Evolutionary conservation across 2,888 invertebrate species (phyloP).

Genomic region (Drosophila suboccidentalis): DNA sequence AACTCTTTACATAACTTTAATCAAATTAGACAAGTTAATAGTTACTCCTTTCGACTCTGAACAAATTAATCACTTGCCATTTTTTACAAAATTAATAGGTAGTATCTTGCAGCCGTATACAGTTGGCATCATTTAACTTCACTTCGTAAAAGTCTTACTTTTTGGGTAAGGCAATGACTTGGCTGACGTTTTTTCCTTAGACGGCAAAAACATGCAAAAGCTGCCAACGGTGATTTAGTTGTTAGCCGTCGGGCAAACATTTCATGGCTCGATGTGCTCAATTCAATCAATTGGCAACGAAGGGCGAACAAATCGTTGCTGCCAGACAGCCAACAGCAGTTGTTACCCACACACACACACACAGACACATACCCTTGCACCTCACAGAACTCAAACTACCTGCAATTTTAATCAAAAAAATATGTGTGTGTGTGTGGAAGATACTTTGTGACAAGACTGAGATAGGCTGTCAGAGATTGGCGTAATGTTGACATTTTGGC

Average conservation of each 20-base stretch:
- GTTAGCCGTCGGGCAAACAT: constrained; percentile 79
- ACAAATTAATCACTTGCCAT: not conserved
- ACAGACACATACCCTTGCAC: constrained; percentile 14
- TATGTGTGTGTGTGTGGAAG: constrained; percentile 15
- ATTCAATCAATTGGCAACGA: constrained; percentile 76
- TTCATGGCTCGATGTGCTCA: constrained; percentile 79
- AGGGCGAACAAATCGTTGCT: constrained; percentile 62
- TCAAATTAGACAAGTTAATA: no score
- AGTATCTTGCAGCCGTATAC: constrained; percentile 14
- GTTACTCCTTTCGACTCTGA: not conserved
- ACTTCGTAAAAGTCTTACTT: not conserved
- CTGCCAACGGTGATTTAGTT: constrained; percentile 77
- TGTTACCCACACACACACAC: constrained; percentile 17
- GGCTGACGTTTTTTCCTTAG: constrained; percentile 30
- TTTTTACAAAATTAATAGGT: not conserved
- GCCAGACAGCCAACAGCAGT: constrained; percentile 49
- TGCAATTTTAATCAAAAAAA: constrained; percentile 63
- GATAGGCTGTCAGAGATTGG: constrained; percentile 67
- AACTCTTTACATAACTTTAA: no score
- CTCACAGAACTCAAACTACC: constrained; percentile 30
- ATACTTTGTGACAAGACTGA: constrained; percentile 59
- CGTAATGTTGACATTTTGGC: constrained; percentile 67
- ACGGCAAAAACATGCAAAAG: constrained; percentile 58
- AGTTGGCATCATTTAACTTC: not conserved
- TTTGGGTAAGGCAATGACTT: constrained; percentile 31